phyloP scores from a whole-genome alignment of 2,113 vertebrate genomes.

The Trogon surrucura region DNA sequence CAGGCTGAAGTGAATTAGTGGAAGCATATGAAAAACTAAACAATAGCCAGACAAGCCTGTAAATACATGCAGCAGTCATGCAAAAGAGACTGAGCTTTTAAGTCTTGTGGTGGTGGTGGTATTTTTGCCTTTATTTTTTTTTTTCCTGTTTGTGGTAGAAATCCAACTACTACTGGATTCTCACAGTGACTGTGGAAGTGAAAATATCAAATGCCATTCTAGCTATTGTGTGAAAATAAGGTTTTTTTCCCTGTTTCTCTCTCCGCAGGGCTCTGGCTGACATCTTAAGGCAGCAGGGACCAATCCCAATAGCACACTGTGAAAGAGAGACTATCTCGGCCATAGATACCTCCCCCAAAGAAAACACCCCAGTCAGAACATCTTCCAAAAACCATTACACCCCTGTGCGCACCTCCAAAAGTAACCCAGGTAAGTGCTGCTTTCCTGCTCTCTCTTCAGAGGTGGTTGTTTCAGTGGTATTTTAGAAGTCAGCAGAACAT shows the following conservation, averaged over 20 bases:
- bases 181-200: not conserved
- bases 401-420: conserved; percentile 91
- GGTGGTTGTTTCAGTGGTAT: not conserved
- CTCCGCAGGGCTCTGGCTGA: conserved; percentile 93
- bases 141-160: not conserved
- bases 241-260: not conserved
- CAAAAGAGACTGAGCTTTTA: not conserved
- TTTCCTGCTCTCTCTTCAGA: not conserved
- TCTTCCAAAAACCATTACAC: conserved; percentile 98
- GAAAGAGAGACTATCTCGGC: conserved; percentile 98
- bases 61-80: not conserved
- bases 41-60: not conserved
- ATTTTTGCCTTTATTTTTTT: not conserved
- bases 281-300: conserved; percentile 98
- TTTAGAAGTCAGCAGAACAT: not conserved
- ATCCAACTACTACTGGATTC: not conserved
- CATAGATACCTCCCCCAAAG: conserved; percentile 96
- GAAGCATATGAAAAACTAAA: not conserved
- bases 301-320: conserved; percentile 97
- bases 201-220: not conserved
- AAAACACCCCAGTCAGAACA: conserved; percentile 92
- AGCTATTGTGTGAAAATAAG: not conserved
- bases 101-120: not conserved
- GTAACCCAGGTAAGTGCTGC: conserved; percentile 86
- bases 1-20: not conserved